These are phyloP conservation scores for Leptinotarsa tumamoca DNA, from an alignment of 2,888 invertebrate genomes.

Conservation along the genomic window DNA sequence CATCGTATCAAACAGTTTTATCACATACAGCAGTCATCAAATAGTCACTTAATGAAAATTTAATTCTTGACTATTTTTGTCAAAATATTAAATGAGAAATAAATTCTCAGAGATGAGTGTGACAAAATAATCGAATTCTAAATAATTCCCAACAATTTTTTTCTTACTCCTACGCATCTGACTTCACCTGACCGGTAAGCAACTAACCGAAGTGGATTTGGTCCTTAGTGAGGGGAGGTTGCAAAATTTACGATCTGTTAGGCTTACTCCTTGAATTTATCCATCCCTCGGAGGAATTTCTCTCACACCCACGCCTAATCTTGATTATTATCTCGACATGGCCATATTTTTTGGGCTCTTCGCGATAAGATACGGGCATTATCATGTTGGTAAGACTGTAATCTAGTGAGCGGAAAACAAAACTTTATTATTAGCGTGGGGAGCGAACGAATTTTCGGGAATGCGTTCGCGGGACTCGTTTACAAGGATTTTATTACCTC, in stretches of 20 bases:
- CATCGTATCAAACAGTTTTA: no score
- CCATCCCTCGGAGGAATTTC: slow-evolving; percentile 57
- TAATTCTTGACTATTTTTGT: no score
- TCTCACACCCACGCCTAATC: slow-evolving; percentile 60
- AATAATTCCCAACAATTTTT: no score
- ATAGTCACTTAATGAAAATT: no score
- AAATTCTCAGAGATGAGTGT: no score
- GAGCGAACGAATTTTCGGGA: slow-evolving; percentile 18
- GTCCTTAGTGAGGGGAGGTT: slow-evolving; percentile 54
- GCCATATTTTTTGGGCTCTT: slow-evolving; percentile 54
- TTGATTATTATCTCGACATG: slow-evolving; percentile 61
- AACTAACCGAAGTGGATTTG: slow-evolving; percentile 62
- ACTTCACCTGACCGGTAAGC: slow-evolving; percentile 37
- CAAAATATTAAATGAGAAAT: no score
- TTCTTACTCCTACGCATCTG: neutral
- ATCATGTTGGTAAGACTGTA: slow-evolving; percentile 50
- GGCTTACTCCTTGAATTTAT: slow-evolving; percentile 62
- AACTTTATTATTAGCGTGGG: slow-evolving; percentile 38
- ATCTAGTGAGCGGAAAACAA: slow-evolving; percentile 46
- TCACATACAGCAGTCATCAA: no score
- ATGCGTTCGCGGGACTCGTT: slow-evolving; percentile 14
- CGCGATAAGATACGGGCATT: slow-evolving; percentile 54
- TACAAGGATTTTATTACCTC: slow-evolving; percentile 24
- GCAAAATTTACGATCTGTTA: slow-evolving; percentile 62
- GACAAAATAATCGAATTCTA: no score